These are phyloP conservation scores for Idaea dimidiata DNA, from an alignment of 2,888 invertebrate species.

Conservation along the genomic window DNA sequence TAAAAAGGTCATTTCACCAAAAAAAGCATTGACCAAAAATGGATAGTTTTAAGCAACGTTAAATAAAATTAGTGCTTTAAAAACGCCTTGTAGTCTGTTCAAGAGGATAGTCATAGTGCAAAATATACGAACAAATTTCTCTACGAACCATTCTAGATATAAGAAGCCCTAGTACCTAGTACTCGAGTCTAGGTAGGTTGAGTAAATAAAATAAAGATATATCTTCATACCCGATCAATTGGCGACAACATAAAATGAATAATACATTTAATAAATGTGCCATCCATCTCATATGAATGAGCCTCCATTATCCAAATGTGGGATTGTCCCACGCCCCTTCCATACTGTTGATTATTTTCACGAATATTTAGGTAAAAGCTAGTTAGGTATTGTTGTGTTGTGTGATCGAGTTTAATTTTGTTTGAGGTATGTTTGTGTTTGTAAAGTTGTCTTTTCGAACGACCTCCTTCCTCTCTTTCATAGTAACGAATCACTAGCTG, in stretches of 20 bases:
- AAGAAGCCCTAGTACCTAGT: not conserved
- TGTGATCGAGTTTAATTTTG: too few relatives aligned
- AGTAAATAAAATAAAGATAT: conserved; percentile 8
- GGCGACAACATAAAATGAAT: conserved; percentile 43
- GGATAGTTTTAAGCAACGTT: not conserved
- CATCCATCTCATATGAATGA: conserved; percentile 43
- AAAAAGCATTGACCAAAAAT: conserved; percentile 8
- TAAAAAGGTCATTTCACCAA: not conserved
- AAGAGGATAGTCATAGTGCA: not conserved
- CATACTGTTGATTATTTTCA: not conserved
- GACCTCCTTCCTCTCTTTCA: too few relatives aligned
- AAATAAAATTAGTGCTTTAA: not conserved
- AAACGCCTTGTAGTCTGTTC: not conserved
- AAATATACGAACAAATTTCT: not conserved
- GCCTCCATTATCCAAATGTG: conserved; percentile 35
- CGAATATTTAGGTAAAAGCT: not conserved
- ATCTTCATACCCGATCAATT: conserved; percentile 27
- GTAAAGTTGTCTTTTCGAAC: too few relatives aligned
- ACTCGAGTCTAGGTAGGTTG: not conserved
- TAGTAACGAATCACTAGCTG: too few relatives aligned
- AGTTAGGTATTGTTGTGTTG: not conserved
- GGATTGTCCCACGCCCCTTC: not conserved
- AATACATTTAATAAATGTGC: conserved; percentile 47
- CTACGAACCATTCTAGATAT: not conserved
- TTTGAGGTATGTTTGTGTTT: too few relatives aligned